Evolutionary conservation across 2,888 invertebrate species (phyloP).

Genomic region (Parnassius mnemosyne): DNA sequence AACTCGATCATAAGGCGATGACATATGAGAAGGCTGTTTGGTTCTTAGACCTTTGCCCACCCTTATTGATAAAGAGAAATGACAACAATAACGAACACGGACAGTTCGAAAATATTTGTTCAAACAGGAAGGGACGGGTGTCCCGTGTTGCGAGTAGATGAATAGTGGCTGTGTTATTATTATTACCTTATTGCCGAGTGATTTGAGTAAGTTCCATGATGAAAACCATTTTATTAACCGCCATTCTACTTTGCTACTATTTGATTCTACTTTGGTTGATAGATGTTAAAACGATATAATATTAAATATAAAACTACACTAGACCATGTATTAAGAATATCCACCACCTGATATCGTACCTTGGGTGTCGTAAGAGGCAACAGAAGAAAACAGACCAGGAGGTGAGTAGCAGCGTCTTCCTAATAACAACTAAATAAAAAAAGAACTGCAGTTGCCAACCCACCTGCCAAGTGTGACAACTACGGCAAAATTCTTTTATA

Average conservation of each 20-base stretch:
- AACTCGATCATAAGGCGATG: not conserved
- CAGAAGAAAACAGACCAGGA: too few species aligned
- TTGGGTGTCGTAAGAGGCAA: too few species aligned
- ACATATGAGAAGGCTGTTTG: constrained; percentile 14
- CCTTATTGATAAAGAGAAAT: constrained; percentile 18
- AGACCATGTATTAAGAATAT: too few species aligned
- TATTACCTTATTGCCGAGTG: constrained; percentile 53
- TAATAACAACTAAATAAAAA: too few species aligned
- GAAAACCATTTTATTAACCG: not conserved
- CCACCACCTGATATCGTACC: too few species aligned
- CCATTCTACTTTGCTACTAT: constrained; percentile 14
- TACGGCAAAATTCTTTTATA: too few species aligned
- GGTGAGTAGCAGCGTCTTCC: too few species aligned
- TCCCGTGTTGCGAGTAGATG: constrained; percentile 32
- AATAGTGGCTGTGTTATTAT: constrained; percentile 39
- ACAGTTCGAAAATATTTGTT: constrained; percentile 52
- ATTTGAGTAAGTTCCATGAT: constrained; percentile 38
- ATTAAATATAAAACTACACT: too few species aligned
- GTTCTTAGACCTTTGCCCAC: constrained; percentile 7
- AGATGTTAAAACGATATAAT: too few species aligned
- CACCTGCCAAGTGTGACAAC: too few species aligned
- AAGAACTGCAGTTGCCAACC: too few species aligned
- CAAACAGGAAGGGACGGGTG: constrained; percentile 52
- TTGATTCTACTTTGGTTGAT: too few species aligned
- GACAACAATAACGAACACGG: constrained; percentile 29